phyloP scores from a whole-genome alignment of 2,797 vertebrate species.

The Synaphobranchus kaupii region DNA sequence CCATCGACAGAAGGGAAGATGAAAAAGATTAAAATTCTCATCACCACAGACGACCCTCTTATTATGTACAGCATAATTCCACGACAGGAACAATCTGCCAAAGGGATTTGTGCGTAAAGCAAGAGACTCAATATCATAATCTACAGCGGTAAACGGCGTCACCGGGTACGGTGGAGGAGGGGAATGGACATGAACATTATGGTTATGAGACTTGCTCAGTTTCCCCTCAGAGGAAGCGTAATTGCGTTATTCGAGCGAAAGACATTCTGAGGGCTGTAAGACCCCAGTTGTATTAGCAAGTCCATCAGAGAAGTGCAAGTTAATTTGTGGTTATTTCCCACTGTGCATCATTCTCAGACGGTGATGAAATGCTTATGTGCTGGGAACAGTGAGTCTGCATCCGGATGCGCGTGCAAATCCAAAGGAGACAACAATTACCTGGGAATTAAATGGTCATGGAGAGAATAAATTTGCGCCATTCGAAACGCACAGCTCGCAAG shows the following conservation, averaged over 20 bases:
- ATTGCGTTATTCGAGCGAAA: slow-evolving; percentile 1
- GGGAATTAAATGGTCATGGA: background rate
- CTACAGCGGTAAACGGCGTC: background rate
- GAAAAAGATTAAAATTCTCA: slow-evolving; percentile 18
- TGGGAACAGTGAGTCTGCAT: slow-evolving; percentile 35
- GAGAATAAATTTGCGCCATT: background rate
- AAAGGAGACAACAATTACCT: slow-evolving; percentile 8
- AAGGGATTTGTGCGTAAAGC: slow-evolving; percentile 52
- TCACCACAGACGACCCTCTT: slow-evolving; percentile 17
- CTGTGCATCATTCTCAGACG: slow-evolving; percentile 41
- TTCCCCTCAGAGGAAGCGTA: slow-evolving; percentile 17
- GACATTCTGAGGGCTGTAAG: background rate
- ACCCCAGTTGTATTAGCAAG: background rate
- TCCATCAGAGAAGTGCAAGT: slow-evolving; percentile 23
- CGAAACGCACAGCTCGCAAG: background rate
- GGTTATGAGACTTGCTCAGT: slow-evolving; percentile 16
- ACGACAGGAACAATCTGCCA: slow-evolving; percentile 53
- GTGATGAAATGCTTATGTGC: slow-evolving; percentile 46
- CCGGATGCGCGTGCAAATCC: background rate
- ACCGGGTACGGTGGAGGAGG: background rate
- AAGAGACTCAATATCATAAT: slow-evolving; percentile 44
- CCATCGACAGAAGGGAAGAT: background rate
- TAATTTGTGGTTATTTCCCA: slow-evolving; percentile 24
- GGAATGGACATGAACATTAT: background rate
- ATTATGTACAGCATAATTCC: slow-evolving; percentile 56